phyloP scores from a whole-genome alignment of 2,888 invertebrate genomes.

The Rhagium mordax region DNA sequence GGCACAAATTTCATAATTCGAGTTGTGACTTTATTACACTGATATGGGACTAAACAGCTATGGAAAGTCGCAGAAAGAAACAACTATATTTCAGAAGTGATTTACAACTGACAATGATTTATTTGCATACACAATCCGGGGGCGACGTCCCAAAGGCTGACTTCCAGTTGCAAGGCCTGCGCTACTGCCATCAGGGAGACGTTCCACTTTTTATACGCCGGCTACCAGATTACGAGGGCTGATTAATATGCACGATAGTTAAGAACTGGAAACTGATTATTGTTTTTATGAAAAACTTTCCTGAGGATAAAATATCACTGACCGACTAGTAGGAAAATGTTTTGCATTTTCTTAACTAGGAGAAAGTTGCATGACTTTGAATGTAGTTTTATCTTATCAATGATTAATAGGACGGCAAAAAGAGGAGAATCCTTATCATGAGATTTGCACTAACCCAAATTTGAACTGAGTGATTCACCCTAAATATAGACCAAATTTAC shows the following conservation, averaged over 20 bases:
- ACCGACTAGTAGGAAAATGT: no score
- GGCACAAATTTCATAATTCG: constrained; percentile 51
- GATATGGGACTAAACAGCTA: constrained; percentile 53
- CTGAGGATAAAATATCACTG: no score
- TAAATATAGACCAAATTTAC: no score
- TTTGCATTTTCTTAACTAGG: no score
- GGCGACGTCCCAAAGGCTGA: constrained; percentile 55
- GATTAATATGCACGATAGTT: background rate
- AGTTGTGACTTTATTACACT: constrained; percentile 55
- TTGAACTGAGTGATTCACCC: no score
- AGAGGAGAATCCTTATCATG: no score
- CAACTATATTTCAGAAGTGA: constrained; percentile 61
- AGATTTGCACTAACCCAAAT: no score
- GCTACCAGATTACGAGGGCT: background rate
- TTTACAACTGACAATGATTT: constrained; percentile 65
- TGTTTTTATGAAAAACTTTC: background rate
- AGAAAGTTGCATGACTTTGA: no score
- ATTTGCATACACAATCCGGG: constrained; percentile 59
- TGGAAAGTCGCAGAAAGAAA: constrained; percentile 52
- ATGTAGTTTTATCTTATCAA: no score
- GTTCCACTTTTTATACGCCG: constrained; percentile 21
- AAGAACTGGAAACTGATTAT: background rate
- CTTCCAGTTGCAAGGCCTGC: constrained; percentile 22
- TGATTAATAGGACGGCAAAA: no score
- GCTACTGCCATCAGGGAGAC: constrained; percentile 19